Evolutionary conservation across 1,140 invertebrate species (phyloP), one percentile per base, ranked within the genome.

Genomic region (Acromyrmex echinatior): DNA sequence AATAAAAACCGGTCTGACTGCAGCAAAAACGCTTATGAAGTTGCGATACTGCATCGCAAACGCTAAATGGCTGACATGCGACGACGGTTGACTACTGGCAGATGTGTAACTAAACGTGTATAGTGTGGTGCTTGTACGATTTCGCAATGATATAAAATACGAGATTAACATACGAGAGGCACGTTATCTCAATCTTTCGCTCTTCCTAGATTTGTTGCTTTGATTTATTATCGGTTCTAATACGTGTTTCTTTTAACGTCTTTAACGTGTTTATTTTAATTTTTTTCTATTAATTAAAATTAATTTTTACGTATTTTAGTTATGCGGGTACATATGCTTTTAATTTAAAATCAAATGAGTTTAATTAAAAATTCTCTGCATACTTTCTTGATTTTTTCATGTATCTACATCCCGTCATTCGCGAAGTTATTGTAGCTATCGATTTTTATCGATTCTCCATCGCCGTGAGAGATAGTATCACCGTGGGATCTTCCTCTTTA

Each of bases 1-100:
- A 84, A 76, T 63, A 84, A 84, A 84, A 84, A 84, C 80, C 80
- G 80, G 80, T 84, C 80, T 51, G 68, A 39, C 56, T 21, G 70
- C 28, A 18, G 39, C 31, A 35, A 60, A 62, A 51, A 18, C 56
- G 45, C 21, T 51, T 1, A 39, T 51, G 45, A 35, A 21, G 39
- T 28, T 49, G 80, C 31, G 68, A 62, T 66, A 80, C 60, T 10
- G 74, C 60, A 65, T 79, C 62, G 74, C 63, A 3, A 86, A 39
- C 49, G 74, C 25, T 18, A 79, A 66, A 49, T 63, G 45, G 82
- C 80, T 79, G 82, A 86, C 74, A 56, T 80, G 45, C 76, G 60
- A 58, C 49, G 60, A 80, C 18, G 63, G n/a, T n/a, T 18, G 63
- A 80, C 74, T 79, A 66, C 60, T 86, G 82, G 51, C 71, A 35